Evolutionary conservation across 1,140 invertebrate genomes (phyloP), one percentile per base, ranked within the genome.

Genomic region (Cylas formicarius): DNA sequence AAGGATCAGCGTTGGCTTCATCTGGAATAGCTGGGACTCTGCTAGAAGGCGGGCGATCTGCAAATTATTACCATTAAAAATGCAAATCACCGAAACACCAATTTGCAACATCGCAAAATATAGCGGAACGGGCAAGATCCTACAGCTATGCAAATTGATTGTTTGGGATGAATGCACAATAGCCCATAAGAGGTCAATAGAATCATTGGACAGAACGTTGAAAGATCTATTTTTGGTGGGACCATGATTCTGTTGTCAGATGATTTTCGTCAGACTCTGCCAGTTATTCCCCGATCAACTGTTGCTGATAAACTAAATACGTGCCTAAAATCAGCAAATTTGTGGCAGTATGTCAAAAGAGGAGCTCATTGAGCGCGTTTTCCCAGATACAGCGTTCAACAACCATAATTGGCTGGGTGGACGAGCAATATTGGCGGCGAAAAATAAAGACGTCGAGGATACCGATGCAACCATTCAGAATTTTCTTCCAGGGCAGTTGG

Each of bases 221-320:
- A 50, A 61, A 56, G 59, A 66, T 52, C 36, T 41, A 13, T 20
- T 28, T 48, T 48, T 36, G 31, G 35, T 13, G 36, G 46, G 36
- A 8, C 34, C 20, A 27, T 44, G 23, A 23, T 59, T 11, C 16
- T 53, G 10, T 23, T 55, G 13, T 49, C 44, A 22, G 44, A 45
- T 14, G 44, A 59, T 47, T 57, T 59, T 33, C 35, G 55, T 19
- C 44, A 51, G 32, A 47, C 32, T 41, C 48, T 66, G 28, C 57
- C 63, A 33, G 56, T 70, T 16, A 61, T 63, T 40, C 55, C 54
- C 24, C 48, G 52, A 19, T 49, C 58, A 57, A 72, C 69, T 54
- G 53, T 53, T 20, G 63, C 63, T 36, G 63, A 70, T 58, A 58
- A 66, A 50, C 44, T 71, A 0, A 65, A 68, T 40, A 62, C 64